Evolutionary conservation across 2,888 invertebrate species (phyloP).

Genomic region (Smittia aterrima): DNA sequence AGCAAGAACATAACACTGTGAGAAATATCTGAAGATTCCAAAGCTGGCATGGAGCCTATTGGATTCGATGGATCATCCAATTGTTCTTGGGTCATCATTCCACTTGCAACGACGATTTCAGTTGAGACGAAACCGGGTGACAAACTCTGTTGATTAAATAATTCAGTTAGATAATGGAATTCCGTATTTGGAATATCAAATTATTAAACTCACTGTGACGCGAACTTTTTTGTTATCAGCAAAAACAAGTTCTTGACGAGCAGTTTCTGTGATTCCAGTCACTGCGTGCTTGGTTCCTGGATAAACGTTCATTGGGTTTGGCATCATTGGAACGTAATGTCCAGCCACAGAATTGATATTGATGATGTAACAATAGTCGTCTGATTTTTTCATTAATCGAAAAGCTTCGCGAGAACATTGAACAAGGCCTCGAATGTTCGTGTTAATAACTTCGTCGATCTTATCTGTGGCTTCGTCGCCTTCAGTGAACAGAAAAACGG

Average conservation of each 20-base stretch:
- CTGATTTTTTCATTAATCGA: constrained; percentile 54
- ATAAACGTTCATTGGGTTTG: constrained; percentile 48
- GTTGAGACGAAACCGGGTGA: constrained; percentile 56
- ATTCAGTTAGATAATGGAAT: not conserved
- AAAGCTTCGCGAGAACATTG: constrained; percentile 55
- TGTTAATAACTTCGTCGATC: constrained; percentile 53
- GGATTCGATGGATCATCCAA: not conserved
- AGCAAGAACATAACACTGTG: constrained; percentile 50
- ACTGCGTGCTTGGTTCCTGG: constrained; percentile 50
- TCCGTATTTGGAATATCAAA: not conserved
- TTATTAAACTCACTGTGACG: constrained; percentile 48
- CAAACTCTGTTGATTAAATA: no score
- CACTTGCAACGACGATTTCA: constrained; percentile 48
- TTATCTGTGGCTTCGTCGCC: not conserved
- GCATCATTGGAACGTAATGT: constrained; percentile 42
- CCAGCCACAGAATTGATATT: constrained; percentile 49
- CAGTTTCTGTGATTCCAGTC: constrained; percentile 50
- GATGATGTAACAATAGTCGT: constrained; percentile 54
- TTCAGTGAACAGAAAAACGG: not conserved
- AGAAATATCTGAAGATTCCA: constrained; percentile 43
- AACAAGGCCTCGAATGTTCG: constrained; percentile 55
- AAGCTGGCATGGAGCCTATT: not conserved
- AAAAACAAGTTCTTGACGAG: constrained; percentile 50
- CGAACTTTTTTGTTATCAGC: constrained; percentile 48
- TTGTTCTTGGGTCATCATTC: constrained; percentile 43